phyloP scores from a whole-genome alignment of 2,113 vertebrate species.

The Calcarius ornatus region DNA sequence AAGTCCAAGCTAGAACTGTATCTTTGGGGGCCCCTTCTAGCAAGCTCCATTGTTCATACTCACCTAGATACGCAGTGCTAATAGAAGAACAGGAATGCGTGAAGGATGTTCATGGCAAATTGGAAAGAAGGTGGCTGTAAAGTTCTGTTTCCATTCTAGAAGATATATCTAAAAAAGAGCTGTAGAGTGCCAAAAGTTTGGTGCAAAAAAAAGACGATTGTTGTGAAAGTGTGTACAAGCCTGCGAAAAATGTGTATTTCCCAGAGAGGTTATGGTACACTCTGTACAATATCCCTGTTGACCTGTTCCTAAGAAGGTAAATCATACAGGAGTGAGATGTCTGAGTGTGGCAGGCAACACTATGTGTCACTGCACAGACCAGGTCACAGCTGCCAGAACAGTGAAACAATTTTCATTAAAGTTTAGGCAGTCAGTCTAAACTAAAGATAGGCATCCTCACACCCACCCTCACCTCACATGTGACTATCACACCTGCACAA shows the following conservation, averaged over 20 bases:
- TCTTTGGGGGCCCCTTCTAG: not conserved
- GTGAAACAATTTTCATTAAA: not conserved
- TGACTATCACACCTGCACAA: not conserved
- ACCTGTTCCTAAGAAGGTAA: not conserved
- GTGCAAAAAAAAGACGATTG: not conserved
- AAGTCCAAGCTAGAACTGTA: not conserved
- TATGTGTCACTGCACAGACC: not conserved
- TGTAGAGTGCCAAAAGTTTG: not conserved
- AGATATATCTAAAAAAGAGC: not conserved
- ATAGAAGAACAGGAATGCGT: not conserved
- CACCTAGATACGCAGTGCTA: not conserved
- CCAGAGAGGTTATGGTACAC: not conserved
- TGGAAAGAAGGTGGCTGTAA: not conserved
- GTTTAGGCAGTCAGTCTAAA: not conserved
- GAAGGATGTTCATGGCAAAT: not conserved
- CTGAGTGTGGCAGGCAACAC: not conserved
- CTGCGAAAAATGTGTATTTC: not conserved
- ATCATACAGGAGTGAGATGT: not conserved
- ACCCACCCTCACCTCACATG: not conserved
- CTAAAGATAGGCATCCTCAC: not conserved
- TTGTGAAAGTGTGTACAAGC: not conserved
- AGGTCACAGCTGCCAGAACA: not conserved
- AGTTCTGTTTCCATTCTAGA: not conserved
- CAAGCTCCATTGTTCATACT: not conserved
- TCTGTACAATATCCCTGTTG: not conserved